A percentile compares a stretch with the other conserved stretches of the same genome.
phyloP scores from a whole-genome alignment of 2,888 invertebrate genomes.

The Acronicta leporina region DNA sequence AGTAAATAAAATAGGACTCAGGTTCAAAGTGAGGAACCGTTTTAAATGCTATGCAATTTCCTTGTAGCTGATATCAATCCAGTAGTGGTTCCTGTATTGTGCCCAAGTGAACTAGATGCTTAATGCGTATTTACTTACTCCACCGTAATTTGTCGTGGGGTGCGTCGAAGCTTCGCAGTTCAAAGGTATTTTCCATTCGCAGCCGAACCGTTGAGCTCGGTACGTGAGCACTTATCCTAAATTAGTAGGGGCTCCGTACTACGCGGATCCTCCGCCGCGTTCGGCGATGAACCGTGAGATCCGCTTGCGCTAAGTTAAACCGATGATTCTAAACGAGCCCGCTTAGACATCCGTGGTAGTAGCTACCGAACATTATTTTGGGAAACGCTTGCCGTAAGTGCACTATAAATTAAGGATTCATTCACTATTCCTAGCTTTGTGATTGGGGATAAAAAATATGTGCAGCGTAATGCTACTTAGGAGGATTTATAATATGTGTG shows the following conservation, averaged over 20 bases:
- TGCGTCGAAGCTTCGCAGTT: constrained; percentile 67
- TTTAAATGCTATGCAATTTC: constrained; percentile 12
- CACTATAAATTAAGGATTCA: constrained; percentile 35
- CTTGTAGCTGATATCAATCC: constrained; percentile 28
- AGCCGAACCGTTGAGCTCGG: constrained; percentile 70
- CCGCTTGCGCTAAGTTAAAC: constrained; percentile 73
- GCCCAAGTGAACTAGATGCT: constrained; percentile 54
- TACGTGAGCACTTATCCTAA: constrained; percentile 83
- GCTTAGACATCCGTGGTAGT: constrained; percentile 60
- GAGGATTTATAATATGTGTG: not conserved
- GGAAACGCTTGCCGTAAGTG: constrained; percentile 35
- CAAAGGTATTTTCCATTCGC: constrained; percentile 71
- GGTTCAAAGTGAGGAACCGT: not conserved
- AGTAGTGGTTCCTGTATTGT: not conserved
- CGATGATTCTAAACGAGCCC: constrained; percentile 67
- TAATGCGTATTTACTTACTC: constrained; percentile 62
- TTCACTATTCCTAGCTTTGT: constrained; percentile 31
- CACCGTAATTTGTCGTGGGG: constrained; percentile 65
- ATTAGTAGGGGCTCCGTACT: constrained; percentile 74
- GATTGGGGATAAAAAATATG: constrained; percentile 8
- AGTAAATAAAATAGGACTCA: too few relatives aligned
- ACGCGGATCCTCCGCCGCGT: constrained; percentile 65
- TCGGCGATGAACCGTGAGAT: constrained; percentile 75
- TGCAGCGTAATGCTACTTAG: not conserved
- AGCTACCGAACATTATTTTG: constrained; percentile 46